Evolutionary conservation across 2,113 vertebrate genomes (phyloP).

Genomic region (Nerophis lumbriciformis): DNA sequence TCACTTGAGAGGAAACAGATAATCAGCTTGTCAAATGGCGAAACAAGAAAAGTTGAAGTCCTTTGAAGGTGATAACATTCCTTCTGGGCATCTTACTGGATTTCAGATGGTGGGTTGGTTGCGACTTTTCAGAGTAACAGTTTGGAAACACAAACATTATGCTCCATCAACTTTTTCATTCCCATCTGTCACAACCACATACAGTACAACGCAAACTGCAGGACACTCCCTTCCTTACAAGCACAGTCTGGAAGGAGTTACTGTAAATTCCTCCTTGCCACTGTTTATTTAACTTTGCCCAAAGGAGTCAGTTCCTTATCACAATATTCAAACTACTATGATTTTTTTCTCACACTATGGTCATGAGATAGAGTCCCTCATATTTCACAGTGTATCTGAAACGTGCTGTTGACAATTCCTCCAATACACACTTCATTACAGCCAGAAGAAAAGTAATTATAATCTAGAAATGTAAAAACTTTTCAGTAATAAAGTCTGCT

Average conservation of each 20-base stretch:
- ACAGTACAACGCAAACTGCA: constrained; percentile 19
- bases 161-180: constrained; percentile 53
- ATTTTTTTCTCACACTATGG: constrained; percentile 10
- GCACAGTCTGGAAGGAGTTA: constrained; percentile 14
- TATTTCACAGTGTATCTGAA: constrained; percentile 13
- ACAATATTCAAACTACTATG: constrained; percentile 15
- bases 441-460: background rate
- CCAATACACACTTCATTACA: background rate
- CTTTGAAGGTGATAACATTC: constrained; percentile 58
- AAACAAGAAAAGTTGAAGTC: constrained; percentile 46
- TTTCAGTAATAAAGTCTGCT: background rate
- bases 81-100: constrained; percentile 29
- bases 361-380: background rate
- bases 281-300: constrained; percentile 19
- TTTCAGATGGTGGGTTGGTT: constrained; percentile 43
- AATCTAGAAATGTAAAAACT: background rate
- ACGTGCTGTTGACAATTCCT: constrained; percentile 4
- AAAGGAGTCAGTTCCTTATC: constrained; percentile 30
- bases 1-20: constrained; percentile 51
- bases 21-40: constrained; percentile 53
- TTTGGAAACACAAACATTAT: constrained; percentile 48
- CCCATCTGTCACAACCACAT: constrained; percentile 34
- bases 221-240: constrained; percentile 52
- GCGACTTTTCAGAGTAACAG: constrained; percentile 25
- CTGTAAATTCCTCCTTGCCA: constrained; percentile 32